These are phyloP conservation scores for Macropis europaea DNA, from an alignment of 2,888 invertebrate species.

Conservation along the genomic window DNA sequence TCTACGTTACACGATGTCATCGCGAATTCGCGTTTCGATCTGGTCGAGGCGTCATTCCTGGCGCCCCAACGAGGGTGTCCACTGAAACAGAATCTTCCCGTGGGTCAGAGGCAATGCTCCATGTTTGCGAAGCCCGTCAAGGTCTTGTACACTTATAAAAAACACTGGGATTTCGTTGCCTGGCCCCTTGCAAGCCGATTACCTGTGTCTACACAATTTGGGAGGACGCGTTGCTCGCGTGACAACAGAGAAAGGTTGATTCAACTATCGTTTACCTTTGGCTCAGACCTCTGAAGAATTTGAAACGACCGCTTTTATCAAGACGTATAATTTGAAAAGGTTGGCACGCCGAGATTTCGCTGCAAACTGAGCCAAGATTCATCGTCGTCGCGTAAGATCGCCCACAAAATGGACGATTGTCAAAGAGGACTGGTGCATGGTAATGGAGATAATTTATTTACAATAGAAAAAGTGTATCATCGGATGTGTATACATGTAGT, in stretches of 20 bases:
- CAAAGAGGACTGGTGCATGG: slow-evolving; percentile 4
- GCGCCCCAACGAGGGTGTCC: neutral
- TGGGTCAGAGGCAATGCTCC: slow-evolving; percentile 17
- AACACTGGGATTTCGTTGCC: slow-evolving; percentile 12
- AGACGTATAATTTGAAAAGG: too few species aligned
- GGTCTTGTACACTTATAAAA: neutral
- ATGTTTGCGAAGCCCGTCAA: slow-evolving; percentile 49
- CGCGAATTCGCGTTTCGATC: neutral
- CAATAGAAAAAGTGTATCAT: slow-evolving; percentile 61
- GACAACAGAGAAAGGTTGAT: too few species aligned
- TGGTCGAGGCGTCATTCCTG: neutral
- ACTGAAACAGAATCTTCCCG: slow-evolving; percentile 18
- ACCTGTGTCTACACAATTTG: slow-evolving; percentile 31
- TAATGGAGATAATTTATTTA: slow-evolving; percentile 64
- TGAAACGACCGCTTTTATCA: neutral
- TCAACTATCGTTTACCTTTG: too few species aligned
- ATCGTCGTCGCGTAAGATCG: too few species aligned
- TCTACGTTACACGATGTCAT: too few species aligned
- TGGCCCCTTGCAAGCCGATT: slow-evolving; percentile 32
- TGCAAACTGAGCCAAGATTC: too few species aligned
- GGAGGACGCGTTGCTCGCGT: too few species aligned
- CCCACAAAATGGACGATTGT: too few species aligned
- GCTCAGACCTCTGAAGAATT: too few species aligned
- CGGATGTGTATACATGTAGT: slow-evolving; percentile 24
- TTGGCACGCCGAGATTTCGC: too few species aligned